Base-by-base conservation (phyloP, 2,113 vertebrate species). In the Lasiurus cinereus region DNA sequence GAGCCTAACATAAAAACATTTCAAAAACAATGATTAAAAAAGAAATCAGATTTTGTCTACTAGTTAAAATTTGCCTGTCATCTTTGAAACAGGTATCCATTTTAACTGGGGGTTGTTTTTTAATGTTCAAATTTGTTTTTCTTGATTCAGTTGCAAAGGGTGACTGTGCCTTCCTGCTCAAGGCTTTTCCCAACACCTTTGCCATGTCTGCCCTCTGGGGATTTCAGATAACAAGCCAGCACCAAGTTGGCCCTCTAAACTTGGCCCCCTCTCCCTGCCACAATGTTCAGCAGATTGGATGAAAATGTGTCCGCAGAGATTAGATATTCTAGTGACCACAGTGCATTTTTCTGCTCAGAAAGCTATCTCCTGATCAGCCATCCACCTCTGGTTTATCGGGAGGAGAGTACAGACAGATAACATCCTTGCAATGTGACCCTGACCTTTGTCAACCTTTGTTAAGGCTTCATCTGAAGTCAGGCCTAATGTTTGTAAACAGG, bases 401-500 rank as follows among this genome's bases (percentile, higher is more conserved):
- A 97, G 90, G 97, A 96, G 98, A 97, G 97, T 97, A 98, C 98
- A 98, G 98, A 99, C 98, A 98, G 98, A 99, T 98, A 98, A 99
- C 98, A 99, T 98, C 98, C 98, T 98, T 98, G 98, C 96, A 96
- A 98, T 98, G 98, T 98, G 99, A 98, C 99, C 99, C 96, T 99
- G 99, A 99, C 99, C 99, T 98, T 98, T 97, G 98, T 97, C 98
- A 99, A 98, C 98, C 98, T 99, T 98, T 98, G 98, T 98, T 98
- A 98, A 98, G 98, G 98, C 97, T 98, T 98, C 98, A 99, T 98
- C 98, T 99, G 98, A 99, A 99, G 98, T 98, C 98, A 98, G 98
- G 98, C 98, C 98, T 98, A 98, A 98, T 99, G 98, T 99, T 99
- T 99, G 99, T 99, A 99, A 99, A 99, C 99, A 99, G 99, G 99